Evolutionary conservation across 2,797 vertebrate genomes (phyloP).

Genomic region (Sebastiscus albofasciatus): DNA sequence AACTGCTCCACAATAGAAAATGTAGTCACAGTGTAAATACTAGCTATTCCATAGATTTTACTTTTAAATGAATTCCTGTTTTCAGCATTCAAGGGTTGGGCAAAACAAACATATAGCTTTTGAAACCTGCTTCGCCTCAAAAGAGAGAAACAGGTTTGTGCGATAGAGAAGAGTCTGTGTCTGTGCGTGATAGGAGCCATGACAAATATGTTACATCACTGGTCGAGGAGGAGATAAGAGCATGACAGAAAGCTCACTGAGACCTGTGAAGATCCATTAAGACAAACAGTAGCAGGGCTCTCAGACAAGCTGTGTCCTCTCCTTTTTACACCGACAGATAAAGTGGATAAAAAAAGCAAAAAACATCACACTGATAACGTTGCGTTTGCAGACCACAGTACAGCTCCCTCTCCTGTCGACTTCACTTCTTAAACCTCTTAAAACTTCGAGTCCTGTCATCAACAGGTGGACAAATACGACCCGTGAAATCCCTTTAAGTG

Average conservation of each 20-base stretch:
- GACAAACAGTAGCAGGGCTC: background rate
- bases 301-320: background rate
- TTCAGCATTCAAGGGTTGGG: background rate
- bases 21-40: background rate
- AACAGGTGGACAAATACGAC: slow-evolving; percentile 33
- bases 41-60: no score
- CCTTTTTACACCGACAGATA: background rate
- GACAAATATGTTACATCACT: background rate
- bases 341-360: background rate
- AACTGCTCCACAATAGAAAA: background rate
- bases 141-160: background rate
- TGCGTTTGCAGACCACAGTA: background rate
- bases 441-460: background rate
- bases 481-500: slow-evolving; percentile 35
- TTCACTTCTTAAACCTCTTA: slow-evolving; percentile 6
- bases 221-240: background rate
- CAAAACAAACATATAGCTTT: background rate
- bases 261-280: background rate
- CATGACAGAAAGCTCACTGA: background rate
- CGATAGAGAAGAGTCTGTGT: background rate
- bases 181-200: background rate
- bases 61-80: background rate
- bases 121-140: background rate
- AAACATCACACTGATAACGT: background rate
- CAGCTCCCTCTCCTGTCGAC: background rate